Evolutionary conservation across 2,113 vertebrate species (phyloP).

Genomic region (Etheostoma cragini): DNA sequence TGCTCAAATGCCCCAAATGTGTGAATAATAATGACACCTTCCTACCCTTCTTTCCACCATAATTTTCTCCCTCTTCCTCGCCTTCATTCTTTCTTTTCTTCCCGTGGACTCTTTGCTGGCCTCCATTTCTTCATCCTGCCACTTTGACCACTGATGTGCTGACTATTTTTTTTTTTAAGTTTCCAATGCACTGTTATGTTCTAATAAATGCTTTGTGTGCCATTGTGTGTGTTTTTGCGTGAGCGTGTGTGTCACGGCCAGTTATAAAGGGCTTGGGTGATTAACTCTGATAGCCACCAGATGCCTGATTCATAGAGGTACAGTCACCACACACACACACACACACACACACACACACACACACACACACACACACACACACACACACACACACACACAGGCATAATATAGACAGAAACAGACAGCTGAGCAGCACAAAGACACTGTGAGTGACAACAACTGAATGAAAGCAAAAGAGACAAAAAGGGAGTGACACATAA

Average conservation of each 20-base stretch:
- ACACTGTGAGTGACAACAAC: slow-evolving; percentile 13
- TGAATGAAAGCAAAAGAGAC: slow-evolving; percentile 7
- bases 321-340: not conserved
- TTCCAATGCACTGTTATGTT: slow-evolving; percentile 43
- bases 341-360: slow-evolving; percentile 3
- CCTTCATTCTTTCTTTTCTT: not conserved
- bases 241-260: slow-evolving; percentile 52
- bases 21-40: slow-evolving; percentile 13
- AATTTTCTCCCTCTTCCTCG: slow-evolving; percentile 18
- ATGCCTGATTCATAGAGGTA: slow-evolving; percentile 65
- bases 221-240: slow-evolving; percentile 41
- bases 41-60: slow-evolving; percentile 23
- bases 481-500: slow-evolving; percentile 8
- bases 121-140: slow-evolving; percentile 27
- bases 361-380: slow-evolving; percentile 6
- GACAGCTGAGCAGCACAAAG: slow-evolving; percentile 10
- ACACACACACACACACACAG: slow-evolving; percentile 16
- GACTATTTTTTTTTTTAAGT: slow-evolving; percentile 28
- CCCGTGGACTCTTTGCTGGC: not conserved
- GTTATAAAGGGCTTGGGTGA: slow-evolving; percentile 76
- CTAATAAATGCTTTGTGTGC: slow-evolving; percentile 40
- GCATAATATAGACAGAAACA: slow-evolving; percentile 17
- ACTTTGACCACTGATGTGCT: not conserved
- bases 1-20: slow-evolving; percentile 51
- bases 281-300: slow-evolving; percentile 81